Percentiles rank a stretch among this genome's conserved stretches.
These are phyloP conservation scores for Dendroctonus ponderosae DNA, from an alignment of 1,140 invertebrate species.

Conservation along the genomic window DNA sequence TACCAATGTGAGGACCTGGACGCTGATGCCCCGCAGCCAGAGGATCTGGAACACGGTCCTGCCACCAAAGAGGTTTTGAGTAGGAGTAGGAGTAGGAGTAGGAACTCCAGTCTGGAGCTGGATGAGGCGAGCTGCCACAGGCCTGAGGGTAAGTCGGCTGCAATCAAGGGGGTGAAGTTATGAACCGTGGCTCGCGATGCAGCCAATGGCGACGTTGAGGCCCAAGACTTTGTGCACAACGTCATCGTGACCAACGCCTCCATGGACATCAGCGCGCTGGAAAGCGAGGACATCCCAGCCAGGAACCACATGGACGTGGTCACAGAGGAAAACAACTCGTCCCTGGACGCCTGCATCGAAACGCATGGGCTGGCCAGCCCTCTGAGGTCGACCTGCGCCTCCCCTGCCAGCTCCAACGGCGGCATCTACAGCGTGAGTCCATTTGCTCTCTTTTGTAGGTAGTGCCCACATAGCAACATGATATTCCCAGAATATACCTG, in stretches of 20 bases:
- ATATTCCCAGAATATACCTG: no score
- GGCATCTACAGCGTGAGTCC: conserved; percentile 79
- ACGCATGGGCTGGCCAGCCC: conserved; percentile 48
- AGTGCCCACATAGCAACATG: no score
- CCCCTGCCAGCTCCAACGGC: conserved; percentile 80
- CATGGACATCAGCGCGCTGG: conserved; percentile 56
- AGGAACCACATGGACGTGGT: conserved; percentile 47
- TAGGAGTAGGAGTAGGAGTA: no score
- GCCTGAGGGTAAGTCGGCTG: background rate
- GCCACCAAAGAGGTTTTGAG: no score
- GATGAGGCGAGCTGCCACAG: no score
- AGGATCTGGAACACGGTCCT: no score
- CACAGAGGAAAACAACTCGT: conserved; percentile 46
- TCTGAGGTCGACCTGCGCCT: conserved; percentile 64
- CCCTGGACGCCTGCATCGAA: conserved; percentile 46
- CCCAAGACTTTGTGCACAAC: conserved; percentile 51
- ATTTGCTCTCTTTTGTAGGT: conserved; percentile 2
- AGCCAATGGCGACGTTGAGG: background rate
- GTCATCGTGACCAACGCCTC: conserved; percentile 68
- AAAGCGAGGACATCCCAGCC: conserved; percentile 41
- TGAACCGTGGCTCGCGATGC: no score
- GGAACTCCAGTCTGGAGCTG: no score
- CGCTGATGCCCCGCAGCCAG: background rate
- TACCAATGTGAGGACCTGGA: conserved; percentile 50
- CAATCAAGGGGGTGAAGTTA: background rate